These are phyloP conservation scores for Eupithecia centaureata DNA, from an alignment of 2,888 invertebrate species.

Conservation along the genomic window DNA sequence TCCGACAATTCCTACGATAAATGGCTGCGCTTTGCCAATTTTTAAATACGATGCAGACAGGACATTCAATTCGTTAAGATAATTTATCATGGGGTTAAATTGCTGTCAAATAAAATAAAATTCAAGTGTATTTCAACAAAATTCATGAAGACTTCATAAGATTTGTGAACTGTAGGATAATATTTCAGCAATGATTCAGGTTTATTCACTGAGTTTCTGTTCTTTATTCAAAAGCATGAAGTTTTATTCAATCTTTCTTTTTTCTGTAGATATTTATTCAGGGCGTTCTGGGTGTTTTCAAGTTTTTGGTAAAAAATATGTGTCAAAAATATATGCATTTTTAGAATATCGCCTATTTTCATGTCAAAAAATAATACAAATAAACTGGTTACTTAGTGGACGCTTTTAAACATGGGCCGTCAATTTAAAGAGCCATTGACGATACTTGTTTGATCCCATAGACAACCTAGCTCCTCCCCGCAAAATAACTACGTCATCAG, in stretches of 20 bases:
- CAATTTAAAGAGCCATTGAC: no score
- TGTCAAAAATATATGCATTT: no score
- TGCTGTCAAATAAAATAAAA: conserved; percentile 16
- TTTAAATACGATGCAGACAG: conserved; percentile 23
- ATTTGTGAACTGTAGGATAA: neutral
- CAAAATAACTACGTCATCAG: no score
- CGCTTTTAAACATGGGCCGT: no score
- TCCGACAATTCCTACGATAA: conserved; percentile 41
- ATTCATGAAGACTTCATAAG: conserved; percentile 8
- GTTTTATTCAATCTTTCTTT: neutral
- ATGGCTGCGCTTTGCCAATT: conserved; percentile 40
- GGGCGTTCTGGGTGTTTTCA: no score
- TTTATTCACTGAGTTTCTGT: neutral
- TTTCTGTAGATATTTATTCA: no score
- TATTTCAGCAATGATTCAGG: neutral
- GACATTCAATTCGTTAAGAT: conserved; percentile 31
- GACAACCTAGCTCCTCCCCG: no score
- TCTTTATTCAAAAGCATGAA: neutral
- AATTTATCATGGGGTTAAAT: conserved; percentile 17
- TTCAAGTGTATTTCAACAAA: neutral
- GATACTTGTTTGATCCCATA: no score
- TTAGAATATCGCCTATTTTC: no score
- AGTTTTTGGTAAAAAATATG: no score
- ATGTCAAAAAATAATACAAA: no score
- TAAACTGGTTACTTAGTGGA: no score